Evolutionary conservation across 1,140 invertebrate species (phyloP).

Genomic region (Bicyclus anynana): DNA sequence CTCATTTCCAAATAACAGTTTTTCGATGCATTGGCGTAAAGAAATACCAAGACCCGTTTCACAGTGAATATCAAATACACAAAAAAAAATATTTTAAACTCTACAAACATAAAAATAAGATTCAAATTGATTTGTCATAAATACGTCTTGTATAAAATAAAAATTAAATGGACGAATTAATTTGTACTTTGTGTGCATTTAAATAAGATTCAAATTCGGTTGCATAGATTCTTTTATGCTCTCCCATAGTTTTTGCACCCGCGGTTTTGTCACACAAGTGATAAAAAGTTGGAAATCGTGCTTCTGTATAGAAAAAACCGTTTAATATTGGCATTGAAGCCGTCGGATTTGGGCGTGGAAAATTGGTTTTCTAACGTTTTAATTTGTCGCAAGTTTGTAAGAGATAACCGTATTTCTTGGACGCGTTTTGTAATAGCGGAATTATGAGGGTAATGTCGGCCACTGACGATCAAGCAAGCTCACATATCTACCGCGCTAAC

Average conservation of each 20-base stretch:
- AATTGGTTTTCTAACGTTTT: slow-evolving; percentile 48
- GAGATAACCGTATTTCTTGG: neutral
- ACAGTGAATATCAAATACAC: slow-evolving; percentile 11
- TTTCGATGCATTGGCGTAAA: slow-evolving; percentile 52
- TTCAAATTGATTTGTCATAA: neutral
- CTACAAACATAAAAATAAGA: neutral
- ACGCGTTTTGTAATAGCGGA: neutral
- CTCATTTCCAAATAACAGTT: slow-evolving; percentile 50
- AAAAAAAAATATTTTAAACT: neutral
- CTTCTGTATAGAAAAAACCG: slow-evolving; percentile 54
- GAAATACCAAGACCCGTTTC: slow-evolving; percentile 55
- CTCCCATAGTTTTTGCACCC: slow-evolving; percentile 42
- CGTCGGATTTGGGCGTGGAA: slow-evolving; percentile 57
- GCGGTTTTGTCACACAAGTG: slow-evolving; percentile 66
- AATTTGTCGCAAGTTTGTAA: slow-evolving; percentile 5
- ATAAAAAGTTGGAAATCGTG: slow-evolving; percentile 72
- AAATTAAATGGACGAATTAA: neutral
- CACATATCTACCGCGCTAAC: no score
- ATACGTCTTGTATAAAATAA: neutral
- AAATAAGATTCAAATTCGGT: neutral
- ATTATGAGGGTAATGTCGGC: no score
- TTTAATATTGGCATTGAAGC: slow-evolving; percentile 67
- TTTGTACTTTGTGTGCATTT: neutral
- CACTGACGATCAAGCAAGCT: no score
- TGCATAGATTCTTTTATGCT: neutral